phyloP scores from a whole-genome alignment of 2,888 invertebrate species.

The Bembecia ichneumoniformis region DNA sequence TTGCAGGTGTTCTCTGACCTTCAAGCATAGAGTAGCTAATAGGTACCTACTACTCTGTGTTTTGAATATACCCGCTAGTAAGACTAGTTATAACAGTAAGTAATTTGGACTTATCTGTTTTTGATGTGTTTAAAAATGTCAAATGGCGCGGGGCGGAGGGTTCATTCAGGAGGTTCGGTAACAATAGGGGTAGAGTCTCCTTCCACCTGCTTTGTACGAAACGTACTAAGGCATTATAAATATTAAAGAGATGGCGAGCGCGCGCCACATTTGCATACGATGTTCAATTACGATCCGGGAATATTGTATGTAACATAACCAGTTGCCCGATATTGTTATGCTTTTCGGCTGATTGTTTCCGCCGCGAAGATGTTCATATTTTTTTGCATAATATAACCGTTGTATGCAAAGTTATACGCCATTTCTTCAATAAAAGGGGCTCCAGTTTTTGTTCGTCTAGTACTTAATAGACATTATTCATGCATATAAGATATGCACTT shows the following conservation, averaged over 20 bases:
- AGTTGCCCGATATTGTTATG: slow-evolving; percentile 38
- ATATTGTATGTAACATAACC: slow-evolving; percentile 49
- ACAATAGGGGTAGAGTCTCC: slow-evolving; percentile 24
- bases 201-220: slow-evolving; percentile 43
- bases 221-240: slow-evolving; percentile 50
- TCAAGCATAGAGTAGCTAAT: no score
- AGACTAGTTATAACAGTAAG: no score
- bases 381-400: slow-evolving; percentile 14
- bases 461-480: no score
- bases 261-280: slow-evolving; percentile 56
- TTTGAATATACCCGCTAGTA: no score
- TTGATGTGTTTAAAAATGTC: slow-evolving; percentile 2
- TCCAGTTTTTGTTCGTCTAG: no score
- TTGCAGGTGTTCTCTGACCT: no score
- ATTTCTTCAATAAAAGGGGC: background rate
- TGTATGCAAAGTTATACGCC: background rate
- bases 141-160: slow-evolving; percentile 7
- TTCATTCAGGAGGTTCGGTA: slow-evolving; percentile 7
- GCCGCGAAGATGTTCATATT: slow-evolving; percentile 21
- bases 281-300: slow-evolving; percentile 62
- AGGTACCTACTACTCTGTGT: no score
- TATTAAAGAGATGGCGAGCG: slow-evolving; percentile 55
- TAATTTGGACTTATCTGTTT: no score
- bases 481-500: no score
- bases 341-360: slow-evolving; percentile 37